Base-by-base conservation (phyloP, 2,113 vertebrate species). In the Rhinoderma darwinii region DNA sequence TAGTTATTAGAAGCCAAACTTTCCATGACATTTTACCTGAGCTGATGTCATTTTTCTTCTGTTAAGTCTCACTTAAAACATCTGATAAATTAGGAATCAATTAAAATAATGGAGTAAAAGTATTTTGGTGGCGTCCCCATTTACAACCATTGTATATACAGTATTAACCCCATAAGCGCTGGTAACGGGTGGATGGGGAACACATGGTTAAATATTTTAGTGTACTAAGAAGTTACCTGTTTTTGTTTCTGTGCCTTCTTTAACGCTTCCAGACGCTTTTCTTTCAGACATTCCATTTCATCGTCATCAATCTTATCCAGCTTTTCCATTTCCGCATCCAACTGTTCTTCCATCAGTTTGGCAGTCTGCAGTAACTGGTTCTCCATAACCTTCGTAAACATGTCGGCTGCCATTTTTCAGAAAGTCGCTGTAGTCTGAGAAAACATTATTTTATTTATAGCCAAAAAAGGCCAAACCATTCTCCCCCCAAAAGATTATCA, bases 241-340 rank as follows among this genome's bases (percentile, higher is more conserved):
- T 99, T 99, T 92, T 99, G 97, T 91, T 98, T 97, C 88, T 99
- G 98, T 8, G 96, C 93, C 92, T 97, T 99, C 90, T 95, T 98
- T 17, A 99, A 92, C 0, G 97, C 96, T 82, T 98, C 96, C 39
- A 99, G 93, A 59, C 98, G 95, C 89, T 92, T 97, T 91, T 98
- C 96, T 90, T 96, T 97, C 84, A 99, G 94, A 76, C 84, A 91
- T 80, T 99, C 97, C 86, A 99, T 88, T 80, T 99, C 98, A 74
- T 99, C 97, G 82, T 97, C 97, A 88, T 97, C 97, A 93, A 98
- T 93, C 51, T 96, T 94, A 44, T 96, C 97, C 81, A 99, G 88
- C 90, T 97, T 97, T 82, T 94, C 94, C 86, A 99, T 76, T 91
- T 98, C 94, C 17, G 96, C 92, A 91, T 99, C 97, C 89, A 99